phyloP scores from a whole-genome alignment of 2,797 vertebrate species.

The Petrocephalus schoutedeni region DNA sequence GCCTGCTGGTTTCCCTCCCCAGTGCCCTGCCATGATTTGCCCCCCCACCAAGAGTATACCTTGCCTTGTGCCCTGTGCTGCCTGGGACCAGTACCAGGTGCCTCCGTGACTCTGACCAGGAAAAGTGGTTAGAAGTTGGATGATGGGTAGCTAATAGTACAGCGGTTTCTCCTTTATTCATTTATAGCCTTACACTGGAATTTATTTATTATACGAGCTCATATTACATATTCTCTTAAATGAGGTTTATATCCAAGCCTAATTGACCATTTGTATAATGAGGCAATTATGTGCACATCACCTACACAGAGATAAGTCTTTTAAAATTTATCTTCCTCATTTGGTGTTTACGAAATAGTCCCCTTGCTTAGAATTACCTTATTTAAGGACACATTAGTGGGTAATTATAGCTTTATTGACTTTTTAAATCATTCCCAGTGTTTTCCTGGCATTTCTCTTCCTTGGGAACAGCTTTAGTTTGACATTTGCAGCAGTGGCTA shows the following conservation, averaged over 20 bases:
- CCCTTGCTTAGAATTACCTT: slow-evolving; percentile 3
- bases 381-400: slow-evolving; percentile 10
- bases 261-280: slow-evolving; percentile 9
- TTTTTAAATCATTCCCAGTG: slow-evolving; percentile 5
- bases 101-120: too few species aligned
- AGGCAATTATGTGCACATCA: background rate
- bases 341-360: background rate
- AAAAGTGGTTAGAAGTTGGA: background rate
- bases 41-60: background rate
- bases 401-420: slow-evolving; percentile 10
- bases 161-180: background rate
- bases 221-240: background rate
- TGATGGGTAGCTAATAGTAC: background rate
- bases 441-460: background rate
- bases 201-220: background rate
- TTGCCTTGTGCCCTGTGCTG: background rate
- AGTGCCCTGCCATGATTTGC: background rate
- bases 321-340: background rate
- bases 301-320: background rate
- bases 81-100: background rate
- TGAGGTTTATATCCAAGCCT: background rate
- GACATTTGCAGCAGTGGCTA: background rate
- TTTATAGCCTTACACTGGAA: background rate
- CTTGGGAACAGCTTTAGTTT: background rate
- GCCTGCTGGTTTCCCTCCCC: background rate